Base-by-base conservation (phyloP, 2,797 vertebrate species). In the Tokudaia tokunoshimensis region DNA sequence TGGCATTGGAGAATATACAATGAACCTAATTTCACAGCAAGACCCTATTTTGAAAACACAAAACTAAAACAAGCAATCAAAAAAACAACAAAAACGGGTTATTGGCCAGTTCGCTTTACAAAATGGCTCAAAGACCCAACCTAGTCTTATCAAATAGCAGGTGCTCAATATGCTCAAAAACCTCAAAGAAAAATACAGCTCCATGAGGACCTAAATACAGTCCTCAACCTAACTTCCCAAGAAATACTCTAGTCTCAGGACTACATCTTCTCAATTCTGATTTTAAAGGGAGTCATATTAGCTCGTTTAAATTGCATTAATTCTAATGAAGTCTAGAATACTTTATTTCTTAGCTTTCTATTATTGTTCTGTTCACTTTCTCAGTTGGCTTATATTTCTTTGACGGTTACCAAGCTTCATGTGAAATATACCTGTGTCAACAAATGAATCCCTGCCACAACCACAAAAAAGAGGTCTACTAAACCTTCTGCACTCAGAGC, bases 311-410 rank as follows among this genome's bases (percentile, higher is more conserved):
- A 61, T 9, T 93, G 2, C 78, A 84, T 76, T 52, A 86, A 61
- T 47, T 34, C 55, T 34, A 76, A 19, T 41, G 41, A 92, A 52
- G 89, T 67, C 50, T 61, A 94, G 19, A 91, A 90, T 72, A 89
- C 22, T 87, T 76, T 78, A 19, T 47, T 61, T 81, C 87, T 76
- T 76, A 88, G 88, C 31, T 1, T 89, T 91, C 37, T 65, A 65
- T 6, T 65, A 65, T 12, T 65, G 13, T 65, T 29, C 63, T 31
- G 29, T 65, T 65, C 10, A 63, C 20, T 63, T 24, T 89, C 96
- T 94, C 8, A 37, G 44, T 44, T 50, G 4, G 20, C 67, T 76
- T 81, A 88, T 85, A 95, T 94, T 96, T 50, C 65, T 92, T 96
- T 50, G 61, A 89, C 37, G 59, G 92, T 76, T 88, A 95, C 82